Conservation (phyloP, 1,140 invertebrate species). For the Gryon sp. region DNA sequence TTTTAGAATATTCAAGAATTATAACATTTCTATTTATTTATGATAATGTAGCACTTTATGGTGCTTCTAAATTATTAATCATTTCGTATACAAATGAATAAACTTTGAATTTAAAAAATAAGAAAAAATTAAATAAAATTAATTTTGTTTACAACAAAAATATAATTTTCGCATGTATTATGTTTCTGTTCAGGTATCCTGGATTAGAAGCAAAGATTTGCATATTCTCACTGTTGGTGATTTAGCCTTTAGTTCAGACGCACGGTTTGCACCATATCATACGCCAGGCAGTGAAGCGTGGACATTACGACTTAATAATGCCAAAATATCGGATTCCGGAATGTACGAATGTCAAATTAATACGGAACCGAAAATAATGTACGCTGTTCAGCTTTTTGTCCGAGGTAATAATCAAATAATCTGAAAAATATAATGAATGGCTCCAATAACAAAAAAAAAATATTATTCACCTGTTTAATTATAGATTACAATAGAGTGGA, state of each 20-base stretch:
- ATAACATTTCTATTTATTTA: no score
- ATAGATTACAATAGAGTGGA: constrained; percentile 76
- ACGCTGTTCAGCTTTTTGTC: constrained; percentile 84
- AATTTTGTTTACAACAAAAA: no score
- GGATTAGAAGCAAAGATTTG: constrained; percentile 86
- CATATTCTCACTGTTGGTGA: constrained; percentile 87
- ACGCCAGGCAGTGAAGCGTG: constrained; percentile 81
- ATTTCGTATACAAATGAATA: no score
- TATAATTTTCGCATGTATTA: constrained; percentile 73
- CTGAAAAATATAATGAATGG: constrained; percentile 8
- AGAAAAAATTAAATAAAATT: constrained; percentile 1
- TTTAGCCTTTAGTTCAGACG: constrained; percentile 86
- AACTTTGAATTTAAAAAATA: no score
- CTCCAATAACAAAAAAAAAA: constrained; percentile 1
- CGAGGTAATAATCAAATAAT: constrained; percentile 78
- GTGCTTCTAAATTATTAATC: no score
- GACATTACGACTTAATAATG: constrained; percentile 85
- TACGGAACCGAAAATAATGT: constrained; percentile 88
- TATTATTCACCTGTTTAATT: constrained; percentile 25
- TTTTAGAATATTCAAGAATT: no score
- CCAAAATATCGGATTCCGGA: constrained; percentile 83
- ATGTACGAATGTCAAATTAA: constrained; percentile 90
- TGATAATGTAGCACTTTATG: no score
- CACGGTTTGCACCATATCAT: constrained; percentile 83
- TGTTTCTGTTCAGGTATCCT: constrained; percentile 82